Conservation (phyloP, 2,888 invertebrate species). For the Eupithecia vulgata region DNA sequence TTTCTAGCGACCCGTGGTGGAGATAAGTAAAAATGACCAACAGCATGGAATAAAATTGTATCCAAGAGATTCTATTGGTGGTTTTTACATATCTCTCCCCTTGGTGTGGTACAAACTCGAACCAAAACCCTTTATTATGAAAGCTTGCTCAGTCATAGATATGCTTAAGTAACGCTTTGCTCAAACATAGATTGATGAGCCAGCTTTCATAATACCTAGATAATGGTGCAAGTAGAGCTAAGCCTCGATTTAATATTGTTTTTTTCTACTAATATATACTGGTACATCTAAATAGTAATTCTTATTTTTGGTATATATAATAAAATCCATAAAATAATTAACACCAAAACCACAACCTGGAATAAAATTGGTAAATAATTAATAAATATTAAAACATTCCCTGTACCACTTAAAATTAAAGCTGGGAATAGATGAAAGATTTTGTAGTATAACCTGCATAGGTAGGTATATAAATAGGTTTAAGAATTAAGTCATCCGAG, state of each 20-base stretch:
- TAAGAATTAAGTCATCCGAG: neutral
- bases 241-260: neutral
- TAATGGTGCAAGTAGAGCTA: neutral
- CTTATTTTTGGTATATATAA: neutral
- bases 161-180: no score
- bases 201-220: neutral
- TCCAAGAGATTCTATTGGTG: neutral
- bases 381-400: constrained; percentile 29
- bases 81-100: neutral
- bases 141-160: no score
- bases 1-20: neutral
- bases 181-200: no score
- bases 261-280: neutral
- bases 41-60: neutral
- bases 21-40: neutral
- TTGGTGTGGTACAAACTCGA: neutral
- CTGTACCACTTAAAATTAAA: constrained; percentile 40
- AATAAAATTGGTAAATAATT: constrained; percentile 8
- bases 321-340: neutral
- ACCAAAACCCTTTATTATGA: neutral
- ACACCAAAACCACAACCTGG: constrained; percentile 17
- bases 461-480: neutral
- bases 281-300: neutral
- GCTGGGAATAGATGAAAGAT: constrained; percentile 15
- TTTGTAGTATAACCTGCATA: no score